phyloP scores from a whole-genome alignment of 2,888 invertebrate genomes.

The Rhagium mordax region DNA sequence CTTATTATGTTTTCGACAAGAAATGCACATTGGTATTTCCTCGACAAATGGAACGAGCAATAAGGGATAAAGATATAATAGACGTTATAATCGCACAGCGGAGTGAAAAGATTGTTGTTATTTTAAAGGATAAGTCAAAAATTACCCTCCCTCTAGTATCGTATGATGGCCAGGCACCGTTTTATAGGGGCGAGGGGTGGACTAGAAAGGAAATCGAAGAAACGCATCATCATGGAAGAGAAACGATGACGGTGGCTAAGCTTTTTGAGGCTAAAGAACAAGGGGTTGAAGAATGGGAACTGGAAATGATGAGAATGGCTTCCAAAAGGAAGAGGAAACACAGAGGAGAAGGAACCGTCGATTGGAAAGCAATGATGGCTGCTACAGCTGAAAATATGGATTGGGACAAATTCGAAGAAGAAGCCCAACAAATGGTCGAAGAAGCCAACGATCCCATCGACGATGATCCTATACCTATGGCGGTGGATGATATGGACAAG shows the following conservation, averaged over 20 bases:
- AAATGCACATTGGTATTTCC: constrained; percentile 82
- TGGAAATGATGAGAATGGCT: constrained; percentile 66
- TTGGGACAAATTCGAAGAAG: constrained; percentile 67
- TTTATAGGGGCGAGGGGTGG: constrained; percentile 83
- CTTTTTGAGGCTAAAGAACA: constrained; percentile 72
- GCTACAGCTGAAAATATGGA: constrained; percentile 63
- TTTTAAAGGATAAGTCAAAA: constrained; percentile 80
- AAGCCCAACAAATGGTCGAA: constrained; percentile 64
- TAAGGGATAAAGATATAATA: constrained; percentile 83
- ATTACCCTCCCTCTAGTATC: constrained; percentile 76
- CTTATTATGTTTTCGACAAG: constrained; percentile 82
- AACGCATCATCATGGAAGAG: constrained; percentile 66
- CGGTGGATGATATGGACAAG: constrained; percentile 73
- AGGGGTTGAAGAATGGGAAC: constrained; percentile 66
- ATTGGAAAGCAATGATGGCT: constrained; percentile 66
- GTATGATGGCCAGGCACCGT: constrained; percentile 67
- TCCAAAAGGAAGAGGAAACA: constrained; percentile 64
- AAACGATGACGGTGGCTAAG: constrained; percentile 74
- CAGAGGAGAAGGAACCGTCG: constrained; percentile 63
- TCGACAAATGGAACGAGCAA: constrained; percentile 82
- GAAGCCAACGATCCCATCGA: constrained; percentile 64
- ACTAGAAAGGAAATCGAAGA: constrained; percentile 74
- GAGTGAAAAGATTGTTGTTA: constrained; percentile 81
- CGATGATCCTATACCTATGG: constrained; percentile 71
- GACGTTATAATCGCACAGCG: constrained; percentile 84